phyloP scores from a whole-genome alignment of 2,797 vertebrate genomes.

The Rhodeus uyekii region DNA sequence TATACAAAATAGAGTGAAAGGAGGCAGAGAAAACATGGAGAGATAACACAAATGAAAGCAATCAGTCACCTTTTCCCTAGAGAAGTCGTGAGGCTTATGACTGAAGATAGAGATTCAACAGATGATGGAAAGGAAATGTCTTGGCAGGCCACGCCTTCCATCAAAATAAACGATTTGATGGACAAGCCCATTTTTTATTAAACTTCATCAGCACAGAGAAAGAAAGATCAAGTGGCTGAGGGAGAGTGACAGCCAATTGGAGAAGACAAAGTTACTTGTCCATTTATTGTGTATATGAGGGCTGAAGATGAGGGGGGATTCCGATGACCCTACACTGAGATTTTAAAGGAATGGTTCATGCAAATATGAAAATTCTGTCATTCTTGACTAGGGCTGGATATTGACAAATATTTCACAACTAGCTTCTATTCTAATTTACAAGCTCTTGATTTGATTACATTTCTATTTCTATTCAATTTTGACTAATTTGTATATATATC shows the following conservation, averaged over 20 bases:
- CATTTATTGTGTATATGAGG: slow-evolving; percentile 41
- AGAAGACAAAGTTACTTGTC: not conserved
- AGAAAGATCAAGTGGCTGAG: slow-evolving; percentile 23
- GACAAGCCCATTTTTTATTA: slow-evolving; percentile 28
- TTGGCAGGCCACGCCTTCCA: not conserved
- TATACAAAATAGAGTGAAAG: slow-evolving; percentile 7
- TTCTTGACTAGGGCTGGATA: not conserved
- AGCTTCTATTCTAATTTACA: not conserved
- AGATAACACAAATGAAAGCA: slow-evolving; percentile 55
- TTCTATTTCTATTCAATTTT: not conserved
- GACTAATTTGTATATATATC: not conserved
- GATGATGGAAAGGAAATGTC: slow-evolving; percentile 43
- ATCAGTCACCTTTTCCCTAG: slow-evolving; percentile 30
- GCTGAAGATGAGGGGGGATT: slow-evolving; percentile 54
- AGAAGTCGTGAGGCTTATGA: slow-evolving; percentile 40
- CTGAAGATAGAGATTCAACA: slow-evolving; percentile 31
- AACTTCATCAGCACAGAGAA: slow-evolving; percentile 8
- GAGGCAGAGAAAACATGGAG: slow-evolving; percentile 56
- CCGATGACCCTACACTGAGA: slow-evolving; percentile 54
- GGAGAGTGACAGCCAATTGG: slow-evolving; percentile 5
- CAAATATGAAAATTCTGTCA: not conserved
- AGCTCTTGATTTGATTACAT: not conserved
- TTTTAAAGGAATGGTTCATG: not conserved
- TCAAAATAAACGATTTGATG: slow-evolving; percentile 41
- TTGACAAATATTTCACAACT: not conserved